phyloP scores from a whole-genome alignment of 2,797 vertebrate species.

The Sorex maritimensis region DNA sequence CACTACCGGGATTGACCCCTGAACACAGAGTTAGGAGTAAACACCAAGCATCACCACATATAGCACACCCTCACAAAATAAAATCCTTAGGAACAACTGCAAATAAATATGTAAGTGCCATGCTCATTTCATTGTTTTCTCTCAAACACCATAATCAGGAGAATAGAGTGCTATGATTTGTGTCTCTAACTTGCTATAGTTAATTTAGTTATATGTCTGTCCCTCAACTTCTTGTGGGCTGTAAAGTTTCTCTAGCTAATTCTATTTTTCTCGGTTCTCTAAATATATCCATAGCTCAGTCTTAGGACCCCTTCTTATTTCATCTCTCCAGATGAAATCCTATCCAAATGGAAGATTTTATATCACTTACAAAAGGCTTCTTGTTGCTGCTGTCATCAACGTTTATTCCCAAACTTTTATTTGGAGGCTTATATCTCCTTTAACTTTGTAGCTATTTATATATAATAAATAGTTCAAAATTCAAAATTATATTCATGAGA shows the following conservation, averaged over 20 bases:
- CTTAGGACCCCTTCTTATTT: neutral
- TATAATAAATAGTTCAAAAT: neutral
- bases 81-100: neutral
- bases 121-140: neutral
- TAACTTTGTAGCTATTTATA: constrained; percentile 13
- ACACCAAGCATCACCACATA: too few species aligned
- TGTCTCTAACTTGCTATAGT: too few species aligned
- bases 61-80: too few species aligned
- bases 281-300: neutral
- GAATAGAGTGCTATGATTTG: neutral
- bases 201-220: neutral
- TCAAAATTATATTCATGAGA: neutral
- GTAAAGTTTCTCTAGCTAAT: neutral
- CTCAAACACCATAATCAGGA: neutral
- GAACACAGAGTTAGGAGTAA: too few species aligned
- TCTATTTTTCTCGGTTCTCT: neutral
- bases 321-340: neutral
- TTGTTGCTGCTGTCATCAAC: neutral
- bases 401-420: neutral
- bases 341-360: neutral
- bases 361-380: neutral
- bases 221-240: neutral
- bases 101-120: neutral
- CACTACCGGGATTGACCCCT: too few species aligned
- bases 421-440: neutral